Evolutionary conservation across 2,888 invertebrate genomes (phyloP).

Genomic region (Pimpla rufipes): DNA sequence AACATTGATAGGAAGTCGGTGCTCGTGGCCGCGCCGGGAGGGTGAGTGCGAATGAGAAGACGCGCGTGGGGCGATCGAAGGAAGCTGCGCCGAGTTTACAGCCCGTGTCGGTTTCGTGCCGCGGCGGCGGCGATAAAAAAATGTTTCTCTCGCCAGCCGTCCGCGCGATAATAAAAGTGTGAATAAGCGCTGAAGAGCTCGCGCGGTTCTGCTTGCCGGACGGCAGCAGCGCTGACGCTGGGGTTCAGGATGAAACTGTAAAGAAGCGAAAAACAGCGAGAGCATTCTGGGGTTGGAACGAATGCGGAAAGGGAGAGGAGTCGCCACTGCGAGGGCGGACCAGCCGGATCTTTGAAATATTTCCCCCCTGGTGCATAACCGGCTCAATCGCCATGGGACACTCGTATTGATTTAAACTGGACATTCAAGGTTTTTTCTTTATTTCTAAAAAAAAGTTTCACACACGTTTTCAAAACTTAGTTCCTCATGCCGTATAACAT

Average conservation of each 20-base stretch:
- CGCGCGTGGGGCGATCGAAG: constrained; percentile 52
- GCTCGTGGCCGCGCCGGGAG: constrained; percentile 50
- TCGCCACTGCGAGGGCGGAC: constrained; percentile 54
- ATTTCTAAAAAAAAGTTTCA: not conserved
- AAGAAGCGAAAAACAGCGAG: constrained; percentile 54
- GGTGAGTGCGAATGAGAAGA: constrained; percentile 52
- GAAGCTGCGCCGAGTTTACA: constrained; percentile 77
- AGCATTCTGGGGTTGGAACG: constrained; percentile 46
- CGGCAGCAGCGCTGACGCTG: constrained; percentile 30
- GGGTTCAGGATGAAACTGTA: constrained; percentile 60
- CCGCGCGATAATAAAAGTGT: constrained; percentile 82
- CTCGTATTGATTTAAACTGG: constrained; percentile 84
- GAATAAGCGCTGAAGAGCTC: constrained; percentile 76
- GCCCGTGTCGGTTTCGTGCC: constrained; percentile 78
- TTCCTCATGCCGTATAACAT: too few relatives aligned
- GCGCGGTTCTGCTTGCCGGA: constrained; percentile 52
- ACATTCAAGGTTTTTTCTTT: not conserved
- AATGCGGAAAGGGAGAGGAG: constrained; percentile 58
- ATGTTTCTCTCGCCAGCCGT: constrained; percentile 77
- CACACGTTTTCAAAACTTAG: too few relatives aligned
- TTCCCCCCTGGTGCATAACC: constrained; percentile 73
- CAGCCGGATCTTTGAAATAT: constrained; percentile 82
- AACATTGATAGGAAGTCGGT: constrained; percentile 65
- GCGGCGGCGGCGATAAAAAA: constrained; percentile 78
- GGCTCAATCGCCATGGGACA: constrained; percentile 80